Percentiles rank a stretch among this genome's conserved stretches.
Conservation (phyloP, 2,113 vertebrate genomes). For the Lanius ludovicianus region DNA sequence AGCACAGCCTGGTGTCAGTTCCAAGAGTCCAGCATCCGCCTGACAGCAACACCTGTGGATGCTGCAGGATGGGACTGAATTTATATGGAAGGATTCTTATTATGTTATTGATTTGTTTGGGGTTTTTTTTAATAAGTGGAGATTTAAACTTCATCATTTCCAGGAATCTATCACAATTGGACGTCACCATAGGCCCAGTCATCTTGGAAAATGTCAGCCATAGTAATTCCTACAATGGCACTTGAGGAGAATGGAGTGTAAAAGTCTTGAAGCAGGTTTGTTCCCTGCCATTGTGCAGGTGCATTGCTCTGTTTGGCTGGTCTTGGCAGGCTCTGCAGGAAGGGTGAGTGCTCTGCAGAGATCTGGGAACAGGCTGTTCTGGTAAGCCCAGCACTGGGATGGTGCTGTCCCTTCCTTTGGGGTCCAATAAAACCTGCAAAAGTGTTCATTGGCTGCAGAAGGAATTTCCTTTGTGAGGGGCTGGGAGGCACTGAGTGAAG, state of each 20-base stretch:
- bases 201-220: neutral
- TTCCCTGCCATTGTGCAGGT: accelerated
- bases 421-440: neutral
- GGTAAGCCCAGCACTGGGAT: neutral
- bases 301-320: neutral
- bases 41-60: neutral
- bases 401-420: accelerated
- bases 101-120: neutral
- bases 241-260: neutral
- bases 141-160: neutral
- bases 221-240: neutral
- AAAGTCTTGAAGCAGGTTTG: neutral
- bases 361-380: neutral
- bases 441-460: neutral
- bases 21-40: neutral
- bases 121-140: neutral
- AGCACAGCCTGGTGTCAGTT: neutral
- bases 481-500: neutral
- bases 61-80: neutral
- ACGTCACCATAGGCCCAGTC: neutral
- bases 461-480: neutral
- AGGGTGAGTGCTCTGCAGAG: neutral
- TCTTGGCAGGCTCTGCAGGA: neutral
- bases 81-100: neutral
- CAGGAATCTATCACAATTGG: neutral